Evolutionary conservation across 1,140 invertebrate genomes (phyloP), one percentile per base, ranked within the genome.

Genomic region (Ostrea edulis): DNA sequence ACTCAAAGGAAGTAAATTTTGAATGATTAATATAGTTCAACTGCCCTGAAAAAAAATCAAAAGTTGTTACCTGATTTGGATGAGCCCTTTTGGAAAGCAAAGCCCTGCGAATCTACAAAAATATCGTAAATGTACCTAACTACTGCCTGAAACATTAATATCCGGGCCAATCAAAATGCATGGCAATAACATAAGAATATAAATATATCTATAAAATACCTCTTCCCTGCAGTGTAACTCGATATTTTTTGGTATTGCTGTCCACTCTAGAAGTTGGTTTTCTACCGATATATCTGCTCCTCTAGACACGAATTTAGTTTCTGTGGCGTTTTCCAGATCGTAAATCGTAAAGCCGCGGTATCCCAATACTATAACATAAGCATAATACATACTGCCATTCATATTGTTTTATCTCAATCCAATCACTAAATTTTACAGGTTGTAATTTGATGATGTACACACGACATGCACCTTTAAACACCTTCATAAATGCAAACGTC

Each of bases 291-390:
- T 77, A 25, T 77, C 68, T 4, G 68, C 25, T 35, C 68, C 68
- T 77, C 29, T 35, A 29, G 68, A 22, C 12, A 77, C 68, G 25
- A 77, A 25, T 29, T 25, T 77, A 14, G 68, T 77, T 35, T 77
- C 68, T 35, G 68, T 77, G 14, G 68, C 68, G 25, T 77, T 77
- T 9, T 77, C 68, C 22, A 77, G 22, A 25, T 77, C 68, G 29
- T 77, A 77, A 77, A 77, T 77, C 25, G 68, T 77, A 11, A 77
- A 77, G 12, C 68, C 68, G 25, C 68, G 68, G 29, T 77, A 77
- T 12, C 68, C 68, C 9, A 77, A 35, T 29, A 25, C 68, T 77
- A 14, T 58, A 20, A 12, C 12, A 58, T 20, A 62, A 62, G n/a
- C 11, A 58, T 58, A 58, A 14, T 14, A 1, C 35, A 44, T 44